These are phyloP conservation scores for Mycetomoellerius zeteki DNA, from an alignment of 1,140 invertebrate species.

Conservation along the genomic window DNA sequence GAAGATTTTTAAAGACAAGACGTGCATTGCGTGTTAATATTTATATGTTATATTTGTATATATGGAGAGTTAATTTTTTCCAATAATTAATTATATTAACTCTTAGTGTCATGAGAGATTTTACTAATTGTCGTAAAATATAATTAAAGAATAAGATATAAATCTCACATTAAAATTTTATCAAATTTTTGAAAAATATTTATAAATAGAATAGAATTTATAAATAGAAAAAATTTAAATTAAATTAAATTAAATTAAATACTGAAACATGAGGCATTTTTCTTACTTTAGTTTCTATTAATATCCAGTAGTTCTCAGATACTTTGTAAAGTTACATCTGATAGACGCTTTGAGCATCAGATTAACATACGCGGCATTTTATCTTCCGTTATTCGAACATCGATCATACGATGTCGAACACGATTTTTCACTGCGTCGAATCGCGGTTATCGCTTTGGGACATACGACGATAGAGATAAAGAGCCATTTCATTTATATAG, in stretches of 20 bases:
- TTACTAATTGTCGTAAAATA: not conserved
- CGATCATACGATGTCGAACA: conserved; percentile 28
- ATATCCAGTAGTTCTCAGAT: conserved; percentile 2
- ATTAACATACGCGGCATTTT: conserved; percentile 32
- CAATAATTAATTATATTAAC: no score
- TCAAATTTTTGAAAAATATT: not conserved
- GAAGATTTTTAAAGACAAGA: not conserved
- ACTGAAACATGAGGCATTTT: not conserved
- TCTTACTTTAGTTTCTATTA: not conserved
- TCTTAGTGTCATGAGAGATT: not conserved
- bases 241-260: no score
- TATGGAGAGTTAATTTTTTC: no score
- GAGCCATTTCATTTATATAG: conserved; percentile 31
- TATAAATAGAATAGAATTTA: not conserved
- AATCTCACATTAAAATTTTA: not conserved
- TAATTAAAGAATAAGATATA: conserved; percentile 1
- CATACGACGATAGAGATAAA: conserved; percentile 24
- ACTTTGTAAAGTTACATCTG: conserved; percentile 9
- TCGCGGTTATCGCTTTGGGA: not conserved
- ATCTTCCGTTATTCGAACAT: conserved; percentile 4
- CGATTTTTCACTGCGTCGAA: conserved; percentile 17
- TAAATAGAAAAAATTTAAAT: no score
- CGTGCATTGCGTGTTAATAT: not conserved
- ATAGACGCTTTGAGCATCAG: not conserved
- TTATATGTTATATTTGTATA: not conserved